phyloP scores from a whole-genome alignment of 2,797 vertebrate genomes.

The Rhincodon typus region DNA sequence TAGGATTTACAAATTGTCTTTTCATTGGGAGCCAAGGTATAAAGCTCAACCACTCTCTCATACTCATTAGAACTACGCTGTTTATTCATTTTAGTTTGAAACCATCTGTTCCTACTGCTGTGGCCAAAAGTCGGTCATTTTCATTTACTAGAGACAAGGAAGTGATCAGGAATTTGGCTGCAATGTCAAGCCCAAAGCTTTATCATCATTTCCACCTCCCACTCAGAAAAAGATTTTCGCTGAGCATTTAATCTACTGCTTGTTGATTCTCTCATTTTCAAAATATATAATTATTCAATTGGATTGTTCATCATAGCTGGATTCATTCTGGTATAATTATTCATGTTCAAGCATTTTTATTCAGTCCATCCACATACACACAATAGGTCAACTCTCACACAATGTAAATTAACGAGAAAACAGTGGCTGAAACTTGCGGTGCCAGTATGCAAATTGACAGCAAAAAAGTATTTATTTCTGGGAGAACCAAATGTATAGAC shows the following conservation, averaged over 20 bases:
- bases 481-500: background rate
- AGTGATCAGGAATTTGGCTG: background rate
- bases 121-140: slow-evolving; percentile 17
- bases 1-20: background rate
- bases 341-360: slow-evolving; percentile 24
- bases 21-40: background rate
- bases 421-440: background rate
- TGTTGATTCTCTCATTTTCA: slow-evolving; percentile 6
- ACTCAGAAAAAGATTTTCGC: background rate
- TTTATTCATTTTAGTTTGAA: slow-evolving; percentile 6
- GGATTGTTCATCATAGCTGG: background rate
- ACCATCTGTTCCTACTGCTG: background rate
- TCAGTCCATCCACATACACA: slow-evolving; percentile 6
- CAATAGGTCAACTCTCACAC: slow-evolving; percentile 15
- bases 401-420: slow-evolving; percentile 21
- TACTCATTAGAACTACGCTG: slow-evolving; percentile 6
- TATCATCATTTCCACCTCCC: background rate
- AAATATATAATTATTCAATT: slow-evolving; percentile 31
- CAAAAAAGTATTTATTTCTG: background rate
- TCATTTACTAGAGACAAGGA: slow-evolving; percentile 15
- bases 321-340: background rate
- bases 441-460: no score
- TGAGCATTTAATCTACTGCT: background rate
- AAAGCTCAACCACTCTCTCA: background rate
- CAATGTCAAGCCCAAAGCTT: background rate